Conservation (phyloP, 2,797 vertebrate species). For the Anomalospiza imberbis region DNA sequence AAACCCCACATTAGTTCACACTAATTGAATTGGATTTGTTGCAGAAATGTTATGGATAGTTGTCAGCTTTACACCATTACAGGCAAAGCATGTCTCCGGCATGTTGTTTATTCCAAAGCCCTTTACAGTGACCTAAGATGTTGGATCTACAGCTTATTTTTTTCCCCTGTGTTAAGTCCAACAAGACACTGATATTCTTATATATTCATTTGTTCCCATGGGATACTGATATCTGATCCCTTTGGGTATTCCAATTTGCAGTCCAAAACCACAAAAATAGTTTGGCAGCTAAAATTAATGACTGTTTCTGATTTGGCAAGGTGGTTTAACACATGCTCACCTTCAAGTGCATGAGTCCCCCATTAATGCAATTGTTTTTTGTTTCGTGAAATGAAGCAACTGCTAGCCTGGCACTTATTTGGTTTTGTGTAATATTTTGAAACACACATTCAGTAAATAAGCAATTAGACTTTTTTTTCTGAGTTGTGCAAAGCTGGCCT, state of each 20-base stretch:
- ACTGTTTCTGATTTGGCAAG: slow-evolving; percentile 20
- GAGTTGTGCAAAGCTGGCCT: neutral
- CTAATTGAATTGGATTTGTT: neutral
- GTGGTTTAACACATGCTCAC: neutral
- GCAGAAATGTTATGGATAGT: neutral
- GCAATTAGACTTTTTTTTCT: neutral
- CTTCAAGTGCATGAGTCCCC: neutral
- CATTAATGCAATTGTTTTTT: neutral
- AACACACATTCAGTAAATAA: neutral
- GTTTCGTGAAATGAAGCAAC: neutral
- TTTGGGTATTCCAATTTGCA: slow-evolving; percentile 50
- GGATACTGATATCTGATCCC: slow-evolving; percentile 52
- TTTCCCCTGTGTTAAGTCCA: neutral
- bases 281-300: slow-evolving; percentile 61
- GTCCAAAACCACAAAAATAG: slow-evolving; percentile 61
- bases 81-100: neutral
- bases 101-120: neutral
- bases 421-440: slow-evolving; percentile 59
- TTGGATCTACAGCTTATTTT: neutral
- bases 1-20: neutral
- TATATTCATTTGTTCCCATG: slow-evolving; percentile 17
- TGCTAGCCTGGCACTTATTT: neutral
- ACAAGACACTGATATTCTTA: neutral
- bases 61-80: neutral
- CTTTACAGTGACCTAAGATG: neutral